These are phyloP conservation scores for Epicampocera succincta DNA, from an alignment of 2,888 invertebrate genomes.

Conservation along the genomic window DNA sequence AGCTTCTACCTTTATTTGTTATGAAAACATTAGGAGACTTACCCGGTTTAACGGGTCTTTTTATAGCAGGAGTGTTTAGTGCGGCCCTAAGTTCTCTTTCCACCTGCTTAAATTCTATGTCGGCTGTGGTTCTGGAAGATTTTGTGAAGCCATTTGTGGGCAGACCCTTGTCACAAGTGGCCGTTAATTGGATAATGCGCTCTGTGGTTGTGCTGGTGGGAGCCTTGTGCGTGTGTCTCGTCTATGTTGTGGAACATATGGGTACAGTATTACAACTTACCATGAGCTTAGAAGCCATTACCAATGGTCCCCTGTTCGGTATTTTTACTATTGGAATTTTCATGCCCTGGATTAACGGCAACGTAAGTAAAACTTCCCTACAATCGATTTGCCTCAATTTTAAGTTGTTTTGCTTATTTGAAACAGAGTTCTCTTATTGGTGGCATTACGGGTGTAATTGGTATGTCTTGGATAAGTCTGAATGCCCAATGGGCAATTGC, in stretches of 20 bases:
- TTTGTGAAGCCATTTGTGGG: conserved; percentile 86
- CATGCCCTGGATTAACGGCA: conserved; percentile 86
- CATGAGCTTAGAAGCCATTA: conserved; percentile 87
- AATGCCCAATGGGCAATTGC: conserved; percentile 86
- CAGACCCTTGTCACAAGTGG: conserved; percentile 83
- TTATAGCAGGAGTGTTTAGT: conserved; percentile 94
- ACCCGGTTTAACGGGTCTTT: conserved; percentile 92
- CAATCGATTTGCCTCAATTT: background rate
- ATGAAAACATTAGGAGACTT: conserved; percentile 90
- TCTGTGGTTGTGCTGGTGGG: conserved; percentile 88
- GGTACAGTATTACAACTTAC: conserved; percentile 87
- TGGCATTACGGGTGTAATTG: conserved; percentile 83
- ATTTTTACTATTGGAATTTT: conserved; percentile 86
- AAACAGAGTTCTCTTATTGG: conserved; percentile 84
- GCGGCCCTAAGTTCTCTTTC: conserved; percentile 92
- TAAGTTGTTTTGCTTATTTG: background rate
- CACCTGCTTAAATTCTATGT: conserved; percentile 89
- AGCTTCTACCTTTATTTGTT: conserved; percentile 91
- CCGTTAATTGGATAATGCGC: conserved; percentile 86
- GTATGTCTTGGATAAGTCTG: conserved; percentile 85
- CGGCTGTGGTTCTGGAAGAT: conserved; percentile 89
- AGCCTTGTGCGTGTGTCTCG: conserved; percentile 85
- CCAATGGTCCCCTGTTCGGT: conserved; percentile 87
- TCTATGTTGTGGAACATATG: conserved; percentile 89
- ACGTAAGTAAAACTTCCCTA: conserved; percentile 80